Conservation (phyloP, 1,140 invertebrate species). For the Euwallacea fornicatus region DNA sequence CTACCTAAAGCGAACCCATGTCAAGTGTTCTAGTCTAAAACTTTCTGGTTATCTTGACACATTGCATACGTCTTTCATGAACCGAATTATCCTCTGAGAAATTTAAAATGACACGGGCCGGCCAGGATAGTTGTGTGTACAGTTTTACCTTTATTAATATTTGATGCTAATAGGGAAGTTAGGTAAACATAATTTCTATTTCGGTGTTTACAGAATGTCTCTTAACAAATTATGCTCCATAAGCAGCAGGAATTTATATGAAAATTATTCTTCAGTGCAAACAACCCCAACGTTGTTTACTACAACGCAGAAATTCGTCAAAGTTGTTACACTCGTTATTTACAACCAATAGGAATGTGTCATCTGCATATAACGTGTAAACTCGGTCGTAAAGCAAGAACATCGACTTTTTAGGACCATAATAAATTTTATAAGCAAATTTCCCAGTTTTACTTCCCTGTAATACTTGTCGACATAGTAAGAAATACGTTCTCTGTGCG, state of each 20-base stretch:
- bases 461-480: constrained; percentile 22
- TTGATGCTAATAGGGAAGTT: constrained; percentile 37
- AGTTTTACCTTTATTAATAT: constrained; percentile 33
- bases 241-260: neutral
- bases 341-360: constrained; percentile 12
- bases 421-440: constrained; percentile 29
- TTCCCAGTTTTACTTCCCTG: constrained; percentile 11
- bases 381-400: constrained; percentile 18
- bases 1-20: constrained; percentile 28
- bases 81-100: constrained; percentile 35
- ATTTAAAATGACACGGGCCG: constrained; percentile 37
- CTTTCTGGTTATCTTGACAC: constrained; percentile 36
- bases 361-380: constrained; percentile 17
- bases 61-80: constrained; percentile 38
- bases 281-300: neutral
- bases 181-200: constrained; percentile 23
- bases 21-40: constrained; percentile 35
- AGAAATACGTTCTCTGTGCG: constrained; percentile 1
- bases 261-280: neutral
- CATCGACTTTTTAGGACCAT: constrained; percentile 19
- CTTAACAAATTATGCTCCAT: constrained; percentile 10
- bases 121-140: constrained; percentile 27
- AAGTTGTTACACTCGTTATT: constrained; percentile 6
- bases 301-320: neutral
- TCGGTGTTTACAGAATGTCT: constrained; percentile 13